A percentile compares a stretch with the other conserved stretches of the same genome.
phyloP scores from a whole-genome alignment of 2,797 vertebrate species.

The Typhlichthys eigenmanni region DNA sequence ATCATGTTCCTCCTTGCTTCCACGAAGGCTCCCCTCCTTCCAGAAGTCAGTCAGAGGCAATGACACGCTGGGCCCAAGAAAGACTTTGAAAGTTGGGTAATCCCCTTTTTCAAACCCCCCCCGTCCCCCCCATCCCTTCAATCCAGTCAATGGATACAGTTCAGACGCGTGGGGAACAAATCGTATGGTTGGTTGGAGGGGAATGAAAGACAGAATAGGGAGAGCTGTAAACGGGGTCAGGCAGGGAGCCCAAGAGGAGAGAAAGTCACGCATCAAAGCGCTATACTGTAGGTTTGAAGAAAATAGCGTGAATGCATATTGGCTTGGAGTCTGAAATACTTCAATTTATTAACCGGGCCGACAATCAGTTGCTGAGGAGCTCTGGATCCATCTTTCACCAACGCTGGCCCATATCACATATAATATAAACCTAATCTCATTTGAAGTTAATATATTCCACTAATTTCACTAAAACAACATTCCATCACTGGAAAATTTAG shows the following conservation, averaged over 20 bases:
- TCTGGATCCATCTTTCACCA: constrained; percentile 24
- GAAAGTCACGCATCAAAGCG: constrained; percentile 18
- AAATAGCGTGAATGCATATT: constrained; percentile 51
- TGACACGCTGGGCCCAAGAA: constrained; percentile 5
- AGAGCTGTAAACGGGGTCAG: background rate
- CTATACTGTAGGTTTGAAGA: constrained; percentile 10
- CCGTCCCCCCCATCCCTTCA: background rate
- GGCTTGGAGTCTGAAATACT: constrained; percentile 45
- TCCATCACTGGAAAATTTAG: constrained; percentile 9
- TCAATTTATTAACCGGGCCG: constrained; percentile 38
- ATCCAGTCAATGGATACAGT: constrained; percentile 16
- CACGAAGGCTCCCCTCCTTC: background rate
- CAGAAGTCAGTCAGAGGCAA: constrained; percentile 8
- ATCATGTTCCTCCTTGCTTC: background rate
- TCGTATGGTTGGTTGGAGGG: background rate
- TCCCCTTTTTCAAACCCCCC: background rate
- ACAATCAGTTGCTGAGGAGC: constrained; percentile 27
- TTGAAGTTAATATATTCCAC: constrained; percentile 11
- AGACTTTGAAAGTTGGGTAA: constrained; percentile 22
- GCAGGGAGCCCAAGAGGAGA: background rate
- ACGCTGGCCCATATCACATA: constrained; percentile 4
- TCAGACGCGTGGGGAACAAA: background rate
- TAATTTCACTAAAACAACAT: constrained; percentile 9
- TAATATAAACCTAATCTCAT: constrained; percentile 15
- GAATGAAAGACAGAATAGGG: constrained; percentile 7